Evolutionary conservation across 2,888 invertebrate species (phyloP), one percentile per base, ranked within the genome.

Genomic region (Antitype chi): DNA sequence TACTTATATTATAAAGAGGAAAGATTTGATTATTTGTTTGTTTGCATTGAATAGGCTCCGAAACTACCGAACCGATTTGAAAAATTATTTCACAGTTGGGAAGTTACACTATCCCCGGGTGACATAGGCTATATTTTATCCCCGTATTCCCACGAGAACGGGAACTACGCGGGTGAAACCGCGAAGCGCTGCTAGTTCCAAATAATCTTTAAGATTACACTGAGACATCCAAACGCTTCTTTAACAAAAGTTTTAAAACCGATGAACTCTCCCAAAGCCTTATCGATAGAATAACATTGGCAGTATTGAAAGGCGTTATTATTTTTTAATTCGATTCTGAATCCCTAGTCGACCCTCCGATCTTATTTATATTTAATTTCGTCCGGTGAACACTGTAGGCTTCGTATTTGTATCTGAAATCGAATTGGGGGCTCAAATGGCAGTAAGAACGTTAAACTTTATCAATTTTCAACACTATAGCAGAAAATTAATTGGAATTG

Each of bases 331-430:
- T 93, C 87, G 87, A 92, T 93, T 91, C 85, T 67, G 87, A 87
- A 87, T 90, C 93, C 92, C 92, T 85, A 80, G 84, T 85, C 76
- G 86, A 88, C 91, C 92, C 90, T 91, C 87, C 85, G 72, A 89
- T 90, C 90, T 89, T 94, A 93, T 94, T 94, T 94, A 93, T 94
- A 93, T 95, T 94, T 94, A 92, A 95, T 94, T 94, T 90, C 78
- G 86, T 88, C 85, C 85, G 87, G 73, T 83, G 88, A 90, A 89
- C 85, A 87, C 88, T 82, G 84, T 85, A 79, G 89, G 90, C 89
- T 81, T 76, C 72, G 73, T 80, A 88, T 86, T 89, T 88, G 84
- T 89, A 83, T 83, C 73, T 79, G 76, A 82, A 85, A 82, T 88
- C 74, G 81, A 87, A 83, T 82, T 76, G 74, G 82, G 60, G 75